A percentile compares a stretch with the other conserved stretches of the same genome.
phyloP scores from a whole-genome alignment of 2,797 vertebrate species.

The Yasuhikotakia modesta region DNA sequence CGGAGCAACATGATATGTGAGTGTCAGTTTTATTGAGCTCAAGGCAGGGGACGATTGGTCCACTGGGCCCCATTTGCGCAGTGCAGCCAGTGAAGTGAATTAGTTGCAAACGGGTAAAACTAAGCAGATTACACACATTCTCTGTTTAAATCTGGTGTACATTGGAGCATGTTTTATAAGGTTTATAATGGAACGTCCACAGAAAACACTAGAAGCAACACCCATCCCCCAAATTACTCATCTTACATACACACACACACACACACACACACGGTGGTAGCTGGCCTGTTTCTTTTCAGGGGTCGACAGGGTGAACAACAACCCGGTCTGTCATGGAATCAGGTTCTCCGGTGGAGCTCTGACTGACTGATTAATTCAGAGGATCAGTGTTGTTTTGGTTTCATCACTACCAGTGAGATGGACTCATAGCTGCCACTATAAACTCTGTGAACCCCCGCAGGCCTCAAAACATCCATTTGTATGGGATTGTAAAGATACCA shows the following conservation, averaged over 20 bases:
- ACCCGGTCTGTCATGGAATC: conserved; percentile 22
- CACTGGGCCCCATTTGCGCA: conserved; percentile 36
- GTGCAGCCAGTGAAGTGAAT: conserved; percentile 25
- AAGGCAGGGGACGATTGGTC: conserved; percentile 33
- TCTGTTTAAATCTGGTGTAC: not conserved
- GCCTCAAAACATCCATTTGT: conserved; percentile 23
- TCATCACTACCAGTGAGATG: too few relatives aligned
- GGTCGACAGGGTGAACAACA: conserved; percentile 38
- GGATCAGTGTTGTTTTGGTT: conserved; percentile 36
- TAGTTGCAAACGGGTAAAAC: conserved; percentile 4
- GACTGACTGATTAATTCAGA: conserved; percentile 31
- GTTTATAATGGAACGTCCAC: not conserved
- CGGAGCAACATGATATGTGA: conserved; percentile 40
- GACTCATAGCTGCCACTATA: conserved; percentile 15
- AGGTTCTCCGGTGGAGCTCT: conserved; percentile 9
- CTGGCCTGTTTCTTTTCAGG: conserved; percentile 34
- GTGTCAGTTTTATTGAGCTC: conserved; percentile 43
- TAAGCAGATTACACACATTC: conserved; percentile 3
- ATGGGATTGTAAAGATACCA: not conserved
- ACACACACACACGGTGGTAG: conserved; percentile 15
- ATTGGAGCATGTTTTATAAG: conserved; percentile 11
- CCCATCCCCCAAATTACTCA: conserved; percentile 9
- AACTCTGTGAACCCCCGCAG: conserved; percentile 17
- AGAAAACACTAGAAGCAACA: not conserved
- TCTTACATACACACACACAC: not conserved